phyloP scores from a whole-genome alignment of 2,888 invertebrate species.

The Eilema sororculum region DNA sequence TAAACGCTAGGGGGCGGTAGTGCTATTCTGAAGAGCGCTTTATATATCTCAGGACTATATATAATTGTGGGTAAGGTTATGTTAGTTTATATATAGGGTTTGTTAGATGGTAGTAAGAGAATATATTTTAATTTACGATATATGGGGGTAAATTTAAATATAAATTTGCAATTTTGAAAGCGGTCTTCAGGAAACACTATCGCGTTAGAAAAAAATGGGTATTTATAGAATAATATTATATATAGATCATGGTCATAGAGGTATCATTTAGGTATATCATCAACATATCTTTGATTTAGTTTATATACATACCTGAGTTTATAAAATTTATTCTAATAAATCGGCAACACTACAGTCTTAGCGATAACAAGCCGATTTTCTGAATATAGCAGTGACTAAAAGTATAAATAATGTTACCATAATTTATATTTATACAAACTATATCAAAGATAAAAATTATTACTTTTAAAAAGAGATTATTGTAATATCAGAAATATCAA shows the following conservation, averaged over 20 bases:
- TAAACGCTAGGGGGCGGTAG: slow-evolving; percentile 33
- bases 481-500: background rate
- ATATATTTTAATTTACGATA: slow-evolving; percentile 4
- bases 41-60: background rate
- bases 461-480: slow-evolving; percentile 2
- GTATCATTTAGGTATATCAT: slow-evolving; percentile 4
- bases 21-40: slow-evolving; percentile 40
- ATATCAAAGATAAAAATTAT: slow-evolving; percentile 11
- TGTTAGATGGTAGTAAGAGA: background rate
- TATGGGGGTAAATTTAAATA: background rate
- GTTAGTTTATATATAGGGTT: background rate
- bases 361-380: background rate
- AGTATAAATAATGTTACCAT: background rate
- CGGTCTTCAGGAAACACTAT: slow-evolving; percentile 45
- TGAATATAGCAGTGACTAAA: background rate
- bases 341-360: background rate
- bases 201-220: slow-evolving; percentile 39
- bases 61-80: background rate
- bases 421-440: background rate
- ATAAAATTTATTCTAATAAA: too few relatives aligned
- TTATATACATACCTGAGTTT: background rate
- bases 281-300: slow-evolving; percentile 1
- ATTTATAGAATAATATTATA: slow-evolving; percentile 27
- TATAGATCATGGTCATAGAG: slow-evolving; percentile 1
- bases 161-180: slow-evolving; percentile 7